Percentiles rank a stretch among this genome's conserved stretches.
phyloP scores from a whole-genome alignment of 2,797 vertebrate genomes.

The Ctenopoma multispine region DNA sequence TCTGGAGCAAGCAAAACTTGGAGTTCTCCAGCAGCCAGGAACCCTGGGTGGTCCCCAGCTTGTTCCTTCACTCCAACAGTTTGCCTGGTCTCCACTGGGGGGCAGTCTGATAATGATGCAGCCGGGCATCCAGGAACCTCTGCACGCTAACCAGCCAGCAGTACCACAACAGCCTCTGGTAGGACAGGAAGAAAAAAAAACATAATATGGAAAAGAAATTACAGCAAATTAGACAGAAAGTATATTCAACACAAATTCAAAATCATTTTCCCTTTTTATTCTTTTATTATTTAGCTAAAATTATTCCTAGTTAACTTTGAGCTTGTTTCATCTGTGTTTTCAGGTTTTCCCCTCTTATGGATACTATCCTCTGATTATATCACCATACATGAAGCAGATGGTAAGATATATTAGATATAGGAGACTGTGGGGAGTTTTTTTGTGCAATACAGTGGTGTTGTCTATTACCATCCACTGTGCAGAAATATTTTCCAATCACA shows the following conservation, averaged over 20 bases:
- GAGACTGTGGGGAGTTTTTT: background rate
- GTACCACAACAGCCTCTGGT: constrained; percentile 64
- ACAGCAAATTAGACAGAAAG: background rate
- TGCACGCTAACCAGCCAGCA: constrained; percentile 45
- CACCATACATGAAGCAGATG: constrained; percentile 59
- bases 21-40: constrained; percentile 33
- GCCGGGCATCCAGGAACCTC: constrained; percentile 24
- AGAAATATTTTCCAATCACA: constrained; percentile 25
- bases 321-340: constrained; percentile 12
- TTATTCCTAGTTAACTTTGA: background rate
- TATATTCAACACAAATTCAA: background rate
- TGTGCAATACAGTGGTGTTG: background rate
- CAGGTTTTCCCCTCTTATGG: constrained; percentile 65
- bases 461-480: background rate
- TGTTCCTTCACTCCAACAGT: constrained; percentile 41
- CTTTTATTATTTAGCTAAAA: background rate
- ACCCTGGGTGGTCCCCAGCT: constrained; percentile 30
- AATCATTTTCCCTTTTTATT: background rate
- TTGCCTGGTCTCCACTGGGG: constrained; percentile 59
- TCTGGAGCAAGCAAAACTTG: constrained; percentile 41
- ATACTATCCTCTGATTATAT: constrained; percentile 56
- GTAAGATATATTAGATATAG: constrained; percentile 54
- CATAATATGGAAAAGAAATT: background rate
- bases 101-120: constrained; percentile 53
- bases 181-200: constrained; percentile 1